Percentiles rank a stretch among this genome's conserved stretches.
Evolutionary conservation across 1,140 invertebrate species (phyloP).

Genomic region (Ceratina japonica): DNA sequence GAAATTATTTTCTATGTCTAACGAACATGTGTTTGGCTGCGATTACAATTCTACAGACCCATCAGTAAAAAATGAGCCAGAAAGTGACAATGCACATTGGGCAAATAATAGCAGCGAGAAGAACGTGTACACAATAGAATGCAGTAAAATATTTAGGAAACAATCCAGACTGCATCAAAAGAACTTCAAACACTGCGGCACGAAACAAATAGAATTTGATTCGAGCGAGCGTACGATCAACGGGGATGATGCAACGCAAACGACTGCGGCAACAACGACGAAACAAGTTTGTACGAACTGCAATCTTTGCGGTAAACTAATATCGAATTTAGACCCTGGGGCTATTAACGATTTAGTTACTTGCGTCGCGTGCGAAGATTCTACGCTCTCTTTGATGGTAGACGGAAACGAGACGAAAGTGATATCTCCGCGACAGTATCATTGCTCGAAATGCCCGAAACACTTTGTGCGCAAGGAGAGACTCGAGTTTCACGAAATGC

Average conservation of each 20-base stretch:
- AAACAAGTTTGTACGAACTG: conserved; percentile 47
- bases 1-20: background rate
- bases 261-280: conserved; percentile 18
- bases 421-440: conserved; percentile 60
- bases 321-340: conserved; percentile 53
- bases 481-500: conserved; percentile 64
- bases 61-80: conserved; percentile 32
- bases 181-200: conserved; percentile 42
- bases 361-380: conserved; percentile 53
- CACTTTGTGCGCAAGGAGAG: conserved; percentile 62
- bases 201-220: conserved; percentile 39
- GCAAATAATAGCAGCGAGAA: conserved; percentile 20
- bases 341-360: conserved; percentile 55
- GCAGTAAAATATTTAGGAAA: conserved; percentile 52
- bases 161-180: conserved; percentile 54
- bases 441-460: conserved; percentile 61
- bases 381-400: conserved; percentile 52
- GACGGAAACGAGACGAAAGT: conserved; percentile 57
- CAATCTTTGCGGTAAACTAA: conserved; percentile 56
- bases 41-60: conserved; percentile 1
- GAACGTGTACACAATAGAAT: conserved; percentile 27
- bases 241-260: conserved; percentile 16
- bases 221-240: background rate
- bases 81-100: conserved; percentile 18
- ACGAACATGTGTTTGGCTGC: conserved; percentile 6